Evolutionary conservation across 1,140 invertebrate genomes (phyloP), one percentile per base, ranked within the genome.

Genomic region (Oreohelix idahoensis): DNA sequence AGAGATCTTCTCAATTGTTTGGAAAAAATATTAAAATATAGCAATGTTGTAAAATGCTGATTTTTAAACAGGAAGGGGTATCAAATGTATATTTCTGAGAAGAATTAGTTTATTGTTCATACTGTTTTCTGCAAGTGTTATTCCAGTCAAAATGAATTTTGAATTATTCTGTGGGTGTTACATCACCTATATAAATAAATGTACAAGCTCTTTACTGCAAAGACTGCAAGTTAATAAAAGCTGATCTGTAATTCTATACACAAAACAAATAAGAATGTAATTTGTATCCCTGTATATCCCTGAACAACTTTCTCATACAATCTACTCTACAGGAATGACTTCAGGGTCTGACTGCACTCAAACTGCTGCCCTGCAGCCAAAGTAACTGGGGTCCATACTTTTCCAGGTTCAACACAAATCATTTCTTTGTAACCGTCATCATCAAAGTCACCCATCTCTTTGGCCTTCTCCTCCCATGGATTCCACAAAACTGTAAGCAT

Each of bases 361-460:
- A 79, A 84, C 32, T 79, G 53, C 23, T 85, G 97, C 58, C 96
- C 96, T 45, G 97, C 96, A 84, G 96, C 92, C 45, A 98, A 94
- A 88, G 96, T 95, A 38, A 98, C 96, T 66, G 96, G 97, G 87
- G 95, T 95, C 81, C 95, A 95, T 0, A 98, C 97, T 90, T 96
- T 95, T 45, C 97, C 97, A 80, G 97, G 95, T 92, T 98, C 97
- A 38, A 99, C 97, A 93, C 97, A 99, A 83, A 98, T 94, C 97
- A 98, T 98, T 90, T 97, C 97, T 17, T 96, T 96, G 93, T 97
- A 98, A 81, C 98, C 97, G 88, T 98, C 97, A 93, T 98, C 97
- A 32, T 97, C 97, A 92, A 99, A 97, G 93, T 99, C 97, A 0
- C 95, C 94, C 93, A 98, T 97, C 90, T 97, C 96, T 87, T 97